phyloP scores from a whole-genome alignment of 1,140 invertebrate genomes.

The Drosophila lini region DNA sequence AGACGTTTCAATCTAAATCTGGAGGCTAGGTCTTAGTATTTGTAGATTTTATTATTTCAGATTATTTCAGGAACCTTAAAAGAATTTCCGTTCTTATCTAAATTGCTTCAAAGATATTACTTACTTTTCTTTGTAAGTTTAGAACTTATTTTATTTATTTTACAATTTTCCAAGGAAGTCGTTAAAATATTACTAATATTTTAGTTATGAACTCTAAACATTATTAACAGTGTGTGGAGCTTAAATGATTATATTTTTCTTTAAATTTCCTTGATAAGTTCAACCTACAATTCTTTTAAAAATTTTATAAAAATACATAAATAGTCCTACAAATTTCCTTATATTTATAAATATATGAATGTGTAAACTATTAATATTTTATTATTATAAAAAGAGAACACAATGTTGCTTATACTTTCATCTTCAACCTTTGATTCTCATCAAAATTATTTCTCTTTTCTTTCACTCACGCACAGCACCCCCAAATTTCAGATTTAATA shows the following conservation, averaged over 20 bases:
- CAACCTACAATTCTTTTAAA: not conserved
- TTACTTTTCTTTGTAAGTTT: not conserved
- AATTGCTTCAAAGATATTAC: not conserved
- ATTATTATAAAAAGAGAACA: not conserved
- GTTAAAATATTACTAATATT: too few species aligned
- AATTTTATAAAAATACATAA: not conserved
- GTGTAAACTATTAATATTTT: not conserved
- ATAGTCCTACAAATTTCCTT: not conserved
- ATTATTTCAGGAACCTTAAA: not conserved
- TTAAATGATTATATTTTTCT: not conserved
- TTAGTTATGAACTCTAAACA: too few species aligned
- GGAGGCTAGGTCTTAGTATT: not conserved
- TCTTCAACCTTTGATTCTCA: not conserved
- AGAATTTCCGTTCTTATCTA: not conserved
- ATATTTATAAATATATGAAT: not conserved
- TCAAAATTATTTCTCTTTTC: too few species aligned
- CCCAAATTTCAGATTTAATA: not conserved
- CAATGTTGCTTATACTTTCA: not conserved
- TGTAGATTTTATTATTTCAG: not conserved
- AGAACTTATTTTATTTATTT: not conserved
- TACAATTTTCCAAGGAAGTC: too few species aligned
- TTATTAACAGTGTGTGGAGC: too few species aligned
- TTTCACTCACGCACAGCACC: too few species aligned
- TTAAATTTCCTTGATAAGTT: not conserved
- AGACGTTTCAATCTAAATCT: not conserved